Evolutionary conservation across 2,888 invertebrate genomes (phyloP).

Genomic region (Leptarthrus brevirostris): DNA sequence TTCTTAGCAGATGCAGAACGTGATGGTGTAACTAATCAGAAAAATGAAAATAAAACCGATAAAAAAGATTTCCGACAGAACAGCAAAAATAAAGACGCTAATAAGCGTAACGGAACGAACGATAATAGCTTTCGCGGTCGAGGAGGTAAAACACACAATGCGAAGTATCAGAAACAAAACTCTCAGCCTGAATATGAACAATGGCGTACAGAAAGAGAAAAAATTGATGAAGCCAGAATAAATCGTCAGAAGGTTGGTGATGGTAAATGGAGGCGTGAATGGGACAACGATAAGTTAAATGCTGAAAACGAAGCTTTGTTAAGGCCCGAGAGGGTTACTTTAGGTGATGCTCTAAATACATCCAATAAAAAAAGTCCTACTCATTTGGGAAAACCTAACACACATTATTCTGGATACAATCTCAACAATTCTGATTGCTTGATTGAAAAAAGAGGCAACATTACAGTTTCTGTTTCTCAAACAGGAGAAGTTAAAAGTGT

Average conservation of each 20-base stretch:
- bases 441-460: conserved; percentile 55
- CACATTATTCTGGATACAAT: conserved; percentile 11
- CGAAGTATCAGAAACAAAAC: conserved; percentile 52
- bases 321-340: conserved; percentile 42
- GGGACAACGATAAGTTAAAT: conserved; percentile 66
- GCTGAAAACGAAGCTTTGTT: conserved; percentile 42
- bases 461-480: conserved; percentile 55
- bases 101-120: conserved; percentile 49
- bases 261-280: conserved; percentile 68
- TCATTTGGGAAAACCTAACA: conserved; percentile 1
- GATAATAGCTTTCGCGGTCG: conserved; percentile 53
- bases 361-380: conserved; percentile 52
- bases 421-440: conserved; percentile 35
- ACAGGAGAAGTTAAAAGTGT: conserved; percentile 57
- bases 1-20: conserved; percentile 67
- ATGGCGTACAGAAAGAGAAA: conserved; percentile 67
- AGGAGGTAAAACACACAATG: conserved; percentile 44
- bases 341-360: conserved; percentile 36
- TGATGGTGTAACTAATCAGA: conserved; percentile 57
- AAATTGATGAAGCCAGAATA: conserved; percentile 66
- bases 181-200: conserved; percentile 63
- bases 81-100: conserved; percentile 49
- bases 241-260: conserved; percentile 66
- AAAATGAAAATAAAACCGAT: conserved; percentile 45
- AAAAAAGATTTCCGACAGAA: conserved; percentile 49